A percentile compares a stretch with the other conserved stretches of the same genome.
These are phyloP conservation scores for Rhinoderma darwinii DNA, from an alignment of 2,113 vertebrate species.

Conservation along the genomic window DNA sequence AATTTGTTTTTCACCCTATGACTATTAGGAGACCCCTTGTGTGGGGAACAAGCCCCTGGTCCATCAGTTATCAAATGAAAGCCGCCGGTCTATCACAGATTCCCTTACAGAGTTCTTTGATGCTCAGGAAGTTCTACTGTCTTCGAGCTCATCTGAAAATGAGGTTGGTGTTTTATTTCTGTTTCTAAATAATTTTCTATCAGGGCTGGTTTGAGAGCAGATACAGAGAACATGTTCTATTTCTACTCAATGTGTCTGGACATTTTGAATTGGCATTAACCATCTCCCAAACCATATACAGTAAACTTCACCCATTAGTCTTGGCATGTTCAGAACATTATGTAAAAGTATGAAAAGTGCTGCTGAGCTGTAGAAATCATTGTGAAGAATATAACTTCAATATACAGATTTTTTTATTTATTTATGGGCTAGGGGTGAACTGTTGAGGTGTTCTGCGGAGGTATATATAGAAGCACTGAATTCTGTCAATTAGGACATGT, in stretches of 20 bases:
- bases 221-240: too few species aligned
- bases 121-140: slow-evolving; percentile 93
- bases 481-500: too few species aligned
- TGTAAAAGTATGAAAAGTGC: too few species aligned
- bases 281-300: background rate
- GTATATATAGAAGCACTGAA: too few species aligned
- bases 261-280: background rate
- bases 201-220: background rate
- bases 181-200: background rate
- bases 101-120: slow-evolving; percentile 97
- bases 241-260: background rate
- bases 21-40: slow-evolving; percentile 78
- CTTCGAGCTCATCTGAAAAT: slow-evolving; percentile 96
- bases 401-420: too few species aligned
- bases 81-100: slow-evolving; percentile 89
- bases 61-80: slow-evolving; percentile 94
- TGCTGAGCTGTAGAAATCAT: too few species aligned
- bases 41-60: slow-evolving; percentile 82
- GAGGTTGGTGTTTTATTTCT: slow-evolving; percentile 78
- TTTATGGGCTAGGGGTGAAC: too few species aligned
- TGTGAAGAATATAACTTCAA: too few species aligned
- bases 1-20: slow-evolving; percentile 33
- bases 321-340: too few species aligned
- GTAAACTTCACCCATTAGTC: background rate
- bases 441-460: too few species aligned